Base-by-base conservation (phyloP, 2,113 vertebrate genomes). In the Buteo buteo region DNA sequence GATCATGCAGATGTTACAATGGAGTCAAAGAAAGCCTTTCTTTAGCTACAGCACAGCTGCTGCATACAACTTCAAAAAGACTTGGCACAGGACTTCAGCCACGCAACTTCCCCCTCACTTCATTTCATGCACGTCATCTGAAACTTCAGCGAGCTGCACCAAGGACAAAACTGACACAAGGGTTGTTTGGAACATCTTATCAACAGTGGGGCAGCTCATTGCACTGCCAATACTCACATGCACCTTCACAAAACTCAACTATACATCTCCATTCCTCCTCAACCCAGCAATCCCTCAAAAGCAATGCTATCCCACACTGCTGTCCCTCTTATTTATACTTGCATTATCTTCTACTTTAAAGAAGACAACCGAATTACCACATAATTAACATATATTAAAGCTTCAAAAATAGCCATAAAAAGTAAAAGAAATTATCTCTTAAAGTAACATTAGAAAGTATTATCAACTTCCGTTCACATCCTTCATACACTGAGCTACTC, bases 21-120 rank as follows among this genome's bases (percentile, higher is more conserved):
- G 65, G 65, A 94, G 61, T 91, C 92, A 94, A 94, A 95, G 80
- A 92, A 94, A 93, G 91, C 40, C 80, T 74, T 96, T 93, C 96
- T 93, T 89, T 61, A 95, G 91, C 86, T 94, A 78, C 88, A 93
- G 88, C 93, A 95, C 95, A 97, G 92, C 97, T 97, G 94, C 96
- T 86, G 77, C 76, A 40, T 49, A 72, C 6, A 26, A 82, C 95
- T 96, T 97, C 94, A 97, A 93, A 96, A 93, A 91, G 94, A 86
- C 92, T 91, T 95, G 95, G 91, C 97, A 95, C 58, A 92, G 54
- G 62, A 52, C 82, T 95, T 94, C 34, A 96, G 91, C 61, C 96
- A 89, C 94, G 92, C 55, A 94, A 91, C 77, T 92, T 96, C 85
- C 86, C 82, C 76, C 72, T 92, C 76, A 5, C 74, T 95, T 85